Evolutionary conservation across 2,888 invertebrate genomes (phyloP), one percentile per base, ranked within the genome.

Genomic region (Flexamia atlantica): DNA sequence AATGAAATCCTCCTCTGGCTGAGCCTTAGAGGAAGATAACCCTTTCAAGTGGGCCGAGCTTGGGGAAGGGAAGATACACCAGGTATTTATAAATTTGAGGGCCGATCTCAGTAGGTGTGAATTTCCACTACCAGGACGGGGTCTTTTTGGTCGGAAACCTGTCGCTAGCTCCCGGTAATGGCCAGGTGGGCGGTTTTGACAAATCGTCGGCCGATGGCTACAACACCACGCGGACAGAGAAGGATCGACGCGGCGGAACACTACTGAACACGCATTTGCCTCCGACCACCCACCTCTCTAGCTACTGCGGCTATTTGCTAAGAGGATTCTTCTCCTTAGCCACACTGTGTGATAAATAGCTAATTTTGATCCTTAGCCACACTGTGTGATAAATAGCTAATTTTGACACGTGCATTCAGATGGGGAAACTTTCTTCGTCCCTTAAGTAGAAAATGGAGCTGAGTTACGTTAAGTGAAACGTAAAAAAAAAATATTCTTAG

Each of bases 111-210:
- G n/a, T n/a, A n/a, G n/a, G n/a, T n/a, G n/a, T n/a, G n/a, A n/a
- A n/a, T n/a, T n/a, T n/a, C n/a, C n/a, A n/a, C n/a, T n/a, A 57
- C 9, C 57, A 20, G 57, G 20, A 4, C 23, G 72, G 40, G 72
- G 72, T 72, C 72, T 36, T 72, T 72, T 72, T 72, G 36, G 72
- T 40, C 72, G 23, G 30, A 42, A 72, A 72, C 72, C 72, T 72
- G 72, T 72, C 72, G 72, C 23, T 72, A 72, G 72, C 72, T 40
- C 20, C 42, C 42, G 72, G 72, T 72, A 68, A 68, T 68, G 68
- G 57, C 36, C 7, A 30, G 25, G 68, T 68, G 32, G 68, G 68
- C 68, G 68, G 68, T 32, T 68, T 68, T 68, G 72, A 72, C 72
- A 42, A 72, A 72, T 72, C 42, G 72, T 42, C 23, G 40, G 5